Base-by-base conservation (phyloP, 2,888 invertebrate genomes). In the Sminthurides aquaticus region DNA sequence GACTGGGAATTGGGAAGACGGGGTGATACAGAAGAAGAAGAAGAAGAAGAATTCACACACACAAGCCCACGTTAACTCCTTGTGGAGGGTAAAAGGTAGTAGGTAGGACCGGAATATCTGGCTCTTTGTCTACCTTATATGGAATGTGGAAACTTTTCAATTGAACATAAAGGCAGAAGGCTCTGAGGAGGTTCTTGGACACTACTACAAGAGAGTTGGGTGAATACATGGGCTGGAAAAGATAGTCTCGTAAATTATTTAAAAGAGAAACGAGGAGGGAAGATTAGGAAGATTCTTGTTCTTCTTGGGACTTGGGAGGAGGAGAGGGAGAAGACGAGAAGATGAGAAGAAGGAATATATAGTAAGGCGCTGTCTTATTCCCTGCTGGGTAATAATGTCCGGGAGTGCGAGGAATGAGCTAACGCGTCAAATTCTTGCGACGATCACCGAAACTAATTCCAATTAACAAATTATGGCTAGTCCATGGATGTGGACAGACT, bases 381-480 rank as follows among this genome's bases (percentile, higher is more conserved):
- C 52, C 52, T 52, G 52, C 52, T 52, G 52, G 18, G 52, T 5
- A 22, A 8, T 52, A 52, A 52, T 52, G 52, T 52, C 52, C 52
- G 20, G 52, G 52, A 52, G 52, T 52, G 52, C 20, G 52, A 52
- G 43, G 8, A 34, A 34, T 5, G 20, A 52, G 15, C 20, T 52
- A 20, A 52, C 20, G 20, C 52, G 52, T 52, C 52, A 52, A 52
- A 52, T 22, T 8, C 52, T 20, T 20, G 8, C 43, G 43, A 34
- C 43, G 43, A 34, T 34, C 43, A 34, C 43, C 43, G 43, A 34
- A 34, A 34, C 52, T 52, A 52, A 22, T 52, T 20, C 52, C 52
- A 52, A 52, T 52, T 52, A 52, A 52, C 52, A 22, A 52, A 52
- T 52, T 52, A 52, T 52, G 52, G 52, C 52, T 20, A 52, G 52